Conservation (phyloP, 2,113 vertebrate species). For the Heterotilapia buettikoferi region DNA sequence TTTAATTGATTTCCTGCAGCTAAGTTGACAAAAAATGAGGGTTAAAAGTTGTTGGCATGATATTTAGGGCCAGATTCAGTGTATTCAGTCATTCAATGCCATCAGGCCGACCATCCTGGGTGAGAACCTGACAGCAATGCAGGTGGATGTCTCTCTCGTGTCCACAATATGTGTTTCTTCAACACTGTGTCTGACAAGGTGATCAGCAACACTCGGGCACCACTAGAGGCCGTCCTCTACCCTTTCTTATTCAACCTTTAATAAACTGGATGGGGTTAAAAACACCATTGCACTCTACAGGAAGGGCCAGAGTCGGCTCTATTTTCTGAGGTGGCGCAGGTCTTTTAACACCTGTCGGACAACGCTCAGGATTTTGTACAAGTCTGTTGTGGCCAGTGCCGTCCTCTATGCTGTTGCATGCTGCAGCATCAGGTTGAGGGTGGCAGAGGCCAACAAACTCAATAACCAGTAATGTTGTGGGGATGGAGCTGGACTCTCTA, state of each 20-base stretch:
- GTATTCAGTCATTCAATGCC: not conserved
- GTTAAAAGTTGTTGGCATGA: not conserved
- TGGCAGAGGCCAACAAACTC: not conserved
- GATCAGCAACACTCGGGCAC: not conserved
- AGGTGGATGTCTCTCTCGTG: not conserved
- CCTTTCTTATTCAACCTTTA: not conserved
- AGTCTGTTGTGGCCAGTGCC: not conserved
- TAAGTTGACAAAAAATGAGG: not conserved
- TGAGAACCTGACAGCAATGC: not conserved
- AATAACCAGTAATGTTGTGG: not conserved
- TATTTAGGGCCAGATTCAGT: not conserved
- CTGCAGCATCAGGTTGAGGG: not conserved
- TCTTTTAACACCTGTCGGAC: not conserved
- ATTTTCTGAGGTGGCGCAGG: not conserved
- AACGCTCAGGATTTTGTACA: not conserved
- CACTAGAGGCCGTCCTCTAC: not conserved
- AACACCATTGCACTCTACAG: not conserved
- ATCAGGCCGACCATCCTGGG: not conserved
- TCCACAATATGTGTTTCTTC: not conserved
- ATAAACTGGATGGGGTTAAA: rapidly evolving
- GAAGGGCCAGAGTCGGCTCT: not conserved
- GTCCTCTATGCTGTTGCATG: not conserved
- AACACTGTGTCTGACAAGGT: not conserved
- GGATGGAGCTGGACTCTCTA: no score
- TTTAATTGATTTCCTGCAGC: not conserved